phyloP scores from a whole-genome alignment of 1,140 invertebrate species.

The Pogonomyrmex barbatus region DNA sequence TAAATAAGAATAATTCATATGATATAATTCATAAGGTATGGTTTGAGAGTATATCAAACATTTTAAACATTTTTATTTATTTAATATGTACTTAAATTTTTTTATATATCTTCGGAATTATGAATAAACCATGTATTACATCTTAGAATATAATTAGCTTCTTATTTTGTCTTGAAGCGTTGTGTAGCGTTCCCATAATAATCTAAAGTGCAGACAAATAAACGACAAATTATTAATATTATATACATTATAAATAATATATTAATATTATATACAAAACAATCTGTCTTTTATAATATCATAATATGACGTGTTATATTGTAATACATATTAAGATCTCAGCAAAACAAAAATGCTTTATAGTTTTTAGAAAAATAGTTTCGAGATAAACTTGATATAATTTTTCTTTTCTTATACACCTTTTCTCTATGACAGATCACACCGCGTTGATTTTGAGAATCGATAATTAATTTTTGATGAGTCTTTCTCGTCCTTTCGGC shows the following conservation, averaged over 20 bases:
- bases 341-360: background rate
- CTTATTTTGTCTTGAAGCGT: slow-evolving; percentile 34
- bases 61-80: slow-evolving; percentile 39
- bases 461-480: slow-evolving; percentile 79
- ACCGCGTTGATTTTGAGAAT: slow-evolving; percentile 48
- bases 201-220: slow-evolving; percentile 23
- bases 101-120: background rate
- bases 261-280: slow-evolving; percentile 1
- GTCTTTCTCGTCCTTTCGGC: slow-evolving; percentile 44
- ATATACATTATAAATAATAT: slow-evolving; percentile 7
- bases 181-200: slow-evolving; percentile 31
- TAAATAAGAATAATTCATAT: slow-evolving; percentile 23
- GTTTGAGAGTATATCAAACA: background rate
- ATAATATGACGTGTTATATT: background rate
- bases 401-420: slow-evolving; percentile 1
- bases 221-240: slow-evolving; percentile 3
- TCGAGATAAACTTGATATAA: background rate
- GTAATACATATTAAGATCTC: background rate
- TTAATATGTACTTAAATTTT: slow-evolving; percentile 56
- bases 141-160: slow-evolving; percentile 22
- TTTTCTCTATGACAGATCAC: slow-evolving; percentile 27
- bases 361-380: background rate
- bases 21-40: background rate
- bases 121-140: slow-evolving; percentile 17
- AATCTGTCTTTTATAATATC: background rate